Evolutionary conservation across 2,888 invertebrate genomes (phyloP).

Genomic region (Lysandra bellargus): DNA sequence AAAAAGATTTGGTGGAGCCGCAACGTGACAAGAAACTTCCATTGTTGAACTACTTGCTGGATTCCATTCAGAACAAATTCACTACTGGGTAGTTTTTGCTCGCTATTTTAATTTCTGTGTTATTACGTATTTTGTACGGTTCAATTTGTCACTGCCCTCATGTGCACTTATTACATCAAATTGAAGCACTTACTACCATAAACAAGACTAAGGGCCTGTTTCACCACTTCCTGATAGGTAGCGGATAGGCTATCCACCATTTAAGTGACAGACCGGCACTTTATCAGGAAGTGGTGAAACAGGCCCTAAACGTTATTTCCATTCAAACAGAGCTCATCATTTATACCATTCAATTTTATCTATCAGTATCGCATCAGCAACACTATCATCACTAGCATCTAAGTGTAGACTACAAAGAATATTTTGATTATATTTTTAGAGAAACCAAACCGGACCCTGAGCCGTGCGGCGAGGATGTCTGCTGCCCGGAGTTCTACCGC

Average conservation of each 20-base stretch:
- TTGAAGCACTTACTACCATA: no score
- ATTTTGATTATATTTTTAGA: not conserved
- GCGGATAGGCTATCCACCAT: no score
- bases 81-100: slow-evolving; percentile 49
- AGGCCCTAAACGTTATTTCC: no score
- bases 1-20: slow-evolving; percentile 68
- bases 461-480: slow-evolving; percentile 43
- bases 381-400: not conserved
- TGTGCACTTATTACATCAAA: no score
- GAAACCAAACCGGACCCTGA: not conserved
- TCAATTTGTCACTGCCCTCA: not conserved
- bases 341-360: no score
- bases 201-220: no score
- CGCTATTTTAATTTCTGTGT: not conserved
- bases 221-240: no score
- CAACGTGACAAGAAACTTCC: slow-evolving; percentile 57
- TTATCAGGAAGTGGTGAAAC: no score
- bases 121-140: not conserved
- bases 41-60: slow-evolving; percentile 61
- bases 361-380: not conserved
- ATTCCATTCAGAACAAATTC: slow-evolving; percentile 63
- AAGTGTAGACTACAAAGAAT: not conserved
- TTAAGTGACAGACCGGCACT: no score
- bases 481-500: slow-evolving; percentile 67
- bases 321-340: no score